Evolutionary conservation across 2,888 invertebrate genomes (phyloP).

Genomic region (Phlogophora meticulosa): DNA sequence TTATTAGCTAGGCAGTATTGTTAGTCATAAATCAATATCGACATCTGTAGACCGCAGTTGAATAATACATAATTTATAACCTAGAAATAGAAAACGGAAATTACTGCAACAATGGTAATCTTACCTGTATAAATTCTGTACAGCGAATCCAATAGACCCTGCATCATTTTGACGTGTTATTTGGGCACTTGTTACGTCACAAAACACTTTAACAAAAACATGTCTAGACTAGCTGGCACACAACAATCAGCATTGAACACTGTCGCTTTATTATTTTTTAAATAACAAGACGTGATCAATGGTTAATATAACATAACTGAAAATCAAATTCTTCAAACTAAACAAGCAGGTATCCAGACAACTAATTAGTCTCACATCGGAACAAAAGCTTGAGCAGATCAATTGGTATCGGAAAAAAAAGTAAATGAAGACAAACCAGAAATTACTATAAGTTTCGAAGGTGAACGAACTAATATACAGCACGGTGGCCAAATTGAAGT

Average conservation of each 20-base stretch:
- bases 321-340: constrained; percentile 61
- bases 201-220: constrained; percentile 67
- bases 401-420: constrained; percentile 65
- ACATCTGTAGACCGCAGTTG: constrained; percentile 33
- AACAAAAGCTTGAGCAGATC: constrained; percentile 66
- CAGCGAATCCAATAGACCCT: constrained; percentile 87
- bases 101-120: constrained; percentile 43
- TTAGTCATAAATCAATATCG: constrained; percentile 48
- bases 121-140: constrained; percentile 89
- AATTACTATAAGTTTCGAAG: constrained; percentile 75
- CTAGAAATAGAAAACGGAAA: constrained; percentile 35
- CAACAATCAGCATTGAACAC: constrained; percentile 67
- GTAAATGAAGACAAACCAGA: constrained; percentile 60
- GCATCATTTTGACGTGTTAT: constrained; percentile 86
- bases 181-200: constrained; percentile 72
- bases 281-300: constrained; percentile 80
- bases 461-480: constrained; percentile 84
- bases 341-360: constrained; percentile 68
- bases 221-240: constrained; percentile 60
- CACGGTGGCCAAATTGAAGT: constrained; percentile 88
- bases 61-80: constrained; percentile 40
- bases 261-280: constrained; percentile 74
- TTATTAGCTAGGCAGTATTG: constrained; percentile 46
- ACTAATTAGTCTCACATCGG: constrained; percentile 73
- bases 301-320: constrained; percentile 66